phyloP scores from a whole-genome alignment of 1,140 invertebrate genomes.

The Bombus confusus region DNA sequence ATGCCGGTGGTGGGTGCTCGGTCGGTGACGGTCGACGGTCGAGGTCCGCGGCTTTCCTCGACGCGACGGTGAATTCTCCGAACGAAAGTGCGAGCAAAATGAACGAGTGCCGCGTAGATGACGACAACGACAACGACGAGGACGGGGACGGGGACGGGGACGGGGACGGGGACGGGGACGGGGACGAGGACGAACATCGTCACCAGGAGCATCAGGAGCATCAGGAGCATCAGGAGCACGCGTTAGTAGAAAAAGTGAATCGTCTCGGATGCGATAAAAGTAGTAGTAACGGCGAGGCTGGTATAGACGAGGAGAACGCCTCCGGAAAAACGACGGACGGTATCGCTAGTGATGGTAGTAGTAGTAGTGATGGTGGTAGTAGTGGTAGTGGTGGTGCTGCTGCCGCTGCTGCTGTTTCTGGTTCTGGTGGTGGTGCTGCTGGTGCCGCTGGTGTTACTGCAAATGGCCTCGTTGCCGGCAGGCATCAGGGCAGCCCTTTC shows the following conservation, averaged over 20 bases:
- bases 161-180: neutral
- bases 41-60: conserved; percentile 29
- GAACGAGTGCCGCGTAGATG: conserved; percentile 46
- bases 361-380: conserved; percentile 31
- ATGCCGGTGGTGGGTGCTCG: conserved; percentile 27
- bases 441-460: conserved; percentile 46
- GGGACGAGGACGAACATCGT: neutral
- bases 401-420: conserved; percentile 47
- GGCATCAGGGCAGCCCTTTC: conserved; percentile 68
- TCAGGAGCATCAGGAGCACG: neutral
- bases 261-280: conserved; percentile 34
- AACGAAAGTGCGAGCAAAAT: conserved; percentile 39
- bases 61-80: conserved; percentile 12
- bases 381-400: conserved; percentile 35
- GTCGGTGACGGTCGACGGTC: conserved; percentile 44
- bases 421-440: conserved; percentile 37
- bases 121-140: neutral
- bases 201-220: neutral
- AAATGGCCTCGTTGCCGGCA: conserved; percentile 53
- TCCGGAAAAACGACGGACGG: conserved; percentile 33
- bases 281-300: neutral
- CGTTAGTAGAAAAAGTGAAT: conserved; percentile 33
- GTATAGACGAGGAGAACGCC: conserved; percentile 14
- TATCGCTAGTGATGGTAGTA: conserved; percentile 33
- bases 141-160: neutral